phyloP scores from a whole-genome alignment of 1,140 invertebrate genomes.

The Drosophila sechellia region DNA sequence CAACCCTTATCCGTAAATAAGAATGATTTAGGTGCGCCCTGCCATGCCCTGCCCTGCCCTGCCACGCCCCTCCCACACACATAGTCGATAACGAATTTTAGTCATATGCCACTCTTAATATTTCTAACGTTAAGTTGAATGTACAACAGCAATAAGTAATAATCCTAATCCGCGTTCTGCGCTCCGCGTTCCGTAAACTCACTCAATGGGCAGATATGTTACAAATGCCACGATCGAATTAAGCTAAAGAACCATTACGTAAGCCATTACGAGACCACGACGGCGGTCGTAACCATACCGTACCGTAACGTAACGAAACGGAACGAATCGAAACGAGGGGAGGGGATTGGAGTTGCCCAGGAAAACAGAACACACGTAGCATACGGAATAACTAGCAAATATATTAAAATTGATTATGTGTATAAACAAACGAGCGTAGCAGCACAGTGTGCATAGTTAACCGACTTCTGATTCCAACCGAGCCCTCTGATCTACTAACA shows the following conservation, averaged over 20 bases:
- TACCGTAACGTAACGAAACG: conserved; percentile 10
- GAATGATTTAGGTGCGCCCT: conserved; percentile 39
- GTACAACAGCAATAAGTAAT: conserved; percentile 58
- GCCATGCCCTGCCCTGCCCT: conserved; percentile 10
- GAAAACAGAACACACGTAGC: conserved; percentile 36
- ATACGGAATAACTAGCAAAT: conserved; percentile 67
- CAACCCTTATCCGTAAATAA: conserved; percentile 44
- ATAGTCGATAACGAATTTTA: conserved; percentile 58
- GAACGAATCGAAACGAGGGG: conserved; percentile 25
- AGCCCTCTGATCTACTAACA: conserved; percentile 37
- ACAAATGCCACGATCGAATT: conserved; percentile 37
- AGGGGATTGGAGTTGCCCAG: conserved; percentile 8
- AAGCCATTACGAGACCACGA: conserved; percentile 6
- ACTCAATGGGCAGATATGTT: conserved; percentile 22
- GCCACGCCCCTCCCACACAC: conserved; percentile 20
- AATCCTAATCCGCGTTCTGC: conserved; percentile 33
- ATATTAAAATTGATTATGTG: conserved; percentile 58
- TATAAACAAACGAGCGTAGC: conserved; percentile 69
- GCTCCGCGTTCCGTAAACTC: conserved; percentile 23
- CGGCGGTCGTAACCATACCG: conserved; percentile 5
- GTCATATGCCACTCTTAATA: conserved; percentile 58
- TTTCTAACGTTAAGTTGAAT: conserved; percentile 59
- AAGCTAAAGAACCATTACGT: conserved; percentile 42
- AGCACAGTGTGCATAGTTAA: conserved; percentile 74
- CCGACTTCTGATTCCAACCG: conserved; percentile 44